Conservation (phyloP, 2,888 invertebrate genomes). For the Laspeyria flexula region DNA sequence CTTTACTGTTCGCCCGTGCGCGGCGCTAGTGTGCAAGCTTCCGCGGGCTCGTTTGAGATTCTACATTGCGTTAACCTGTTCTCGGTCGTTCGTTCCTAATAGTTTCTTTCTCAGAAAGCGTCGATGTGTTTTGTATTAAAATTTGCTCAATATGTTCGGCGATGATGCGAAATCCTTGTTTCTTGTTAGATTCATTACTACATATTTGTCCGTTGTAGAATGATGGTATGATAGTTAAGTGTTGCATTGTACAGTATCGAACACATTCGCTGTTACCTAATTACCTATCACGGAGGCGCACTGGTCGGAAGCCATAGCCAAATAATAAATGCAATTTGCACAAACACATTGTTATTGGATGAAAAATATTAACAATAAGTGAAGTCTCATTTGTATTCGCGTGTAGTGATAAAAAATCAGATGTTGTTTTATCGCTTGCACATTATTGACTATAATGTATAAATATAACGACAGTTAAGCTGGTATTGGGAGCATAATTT, state of each 20-base stretch:
- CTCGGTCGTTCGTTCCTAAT: slow-evolving; percentile 80
- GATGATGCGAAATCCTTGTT: slow-evolving; percentile 57
- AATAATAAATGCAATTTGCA: slow-evolving; percentile 60
- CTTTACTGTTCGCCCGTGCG: slow-evolving; percentile 28
- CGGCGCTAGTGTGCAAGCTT: slow-evolving; percentile 20
- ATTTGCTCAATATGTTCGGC: slow-evolving; percentile 80
- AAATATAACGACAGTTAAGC: slow-evolving; percentile 75
- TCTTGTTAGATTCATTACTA: slow-evolving; percentile 51
- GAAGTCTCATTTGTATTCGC: slow-evolving; percentile 47
- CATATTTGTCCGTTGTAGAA: slow-evolving; percentile 39
- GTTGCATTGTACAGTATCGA: slow-evolving; percentile 44
- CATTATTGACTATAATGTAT: slow-evolving; percentile 67
- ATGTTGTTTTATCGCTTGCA: slow-evolving; percentile 59
- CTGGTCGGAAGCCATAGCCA: slow-evolving; percentile 51
- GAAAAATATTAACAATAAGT: slow-evolving; percentile 39
- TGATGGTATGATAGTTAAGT: slow-evolving; percentile 38
- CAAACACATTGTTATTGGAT: slow-evolving; percentile 56
- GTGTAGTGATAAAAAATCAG: slow-evolving; percentile 39
- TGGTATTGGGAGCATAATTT: slow-evolving; percentile 86
- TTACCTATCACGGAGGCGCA: slow-evolving; percentile 59
- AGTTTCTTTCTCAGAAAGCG: slow-evolving; percentile 67
- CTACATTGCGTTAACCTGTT: slow-evolving; percentile 69
- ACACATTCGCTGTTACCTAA: slow-evolving; percentile 56
- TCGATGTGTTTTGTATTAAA: slow-evolving; percentile 73
- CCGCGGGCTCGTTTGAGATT: slow-evolving; percentile 60